Conservation (phyloP, 1,140 invertebrate species). For the Episyrphus balteatus region DNA sequence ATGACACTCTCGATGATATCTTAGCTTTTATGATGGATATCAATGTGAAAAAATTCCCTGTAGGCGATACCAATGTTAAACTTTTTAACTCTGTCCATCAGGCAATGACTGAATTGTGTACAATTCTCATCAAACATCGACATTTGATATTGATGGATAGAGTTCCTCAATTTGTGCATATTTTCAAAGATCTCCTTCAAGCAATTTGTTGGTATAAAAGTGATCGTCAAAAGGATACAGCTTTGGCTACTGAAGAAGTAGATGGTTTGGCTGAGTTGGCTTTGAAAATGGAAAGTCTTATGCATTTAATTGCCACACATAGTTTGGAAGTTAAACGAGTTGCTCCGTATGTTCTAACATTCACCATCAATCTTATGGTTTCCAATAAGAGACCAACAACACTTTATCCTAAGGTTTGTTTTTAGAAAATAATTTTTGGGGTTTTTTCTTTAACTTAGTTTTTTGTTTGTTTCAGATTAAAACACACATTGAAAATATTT, state of each 20-base stretch:
- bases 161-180: constrained; percentile 20
- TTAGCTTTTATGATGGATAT: constrained; percentile 22
- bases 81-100: constrained; percentile 18
- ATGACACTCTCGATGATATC: constrained; percentile 25
- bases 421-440: background rate
- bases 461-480: constrained; percentile 19
- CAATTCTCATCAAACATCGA: constrained; percentile 22
- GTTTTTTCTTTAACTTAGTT: background rate
- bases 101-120: constrained; percentile 15
- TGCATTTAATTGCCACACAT: constrained; percentile 18
- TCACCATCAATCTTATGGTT: constrained; percentile 30
- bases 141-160: constrained; percentile 22
- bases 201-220: constrained; percentile 27
- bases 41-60: constrained; percentile 20
- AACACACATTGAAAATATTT: constrained; percentile 26
- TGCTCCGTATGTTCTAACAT: constrained; percentile 30
- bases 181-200: constrained; percentile 29
- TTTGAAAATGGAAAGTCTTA: constrained; percentile 24
- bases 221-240: constrained; percentile 21
- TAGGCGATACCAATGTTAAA: constrained; percentile 11
- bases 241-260: constrained; percentile 18
- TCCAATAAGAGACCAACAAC: constrained; percentile 25
- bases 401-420: constrained; percentile 23
- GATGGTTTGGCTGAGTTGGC: constrained; percentile 24
- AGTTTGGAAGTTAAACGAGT: constrained; percentile 27